phyloP scores from a whole-genome alignment of 2,888 invertebrate genomes.

The Mythimna pallens region DNA sequence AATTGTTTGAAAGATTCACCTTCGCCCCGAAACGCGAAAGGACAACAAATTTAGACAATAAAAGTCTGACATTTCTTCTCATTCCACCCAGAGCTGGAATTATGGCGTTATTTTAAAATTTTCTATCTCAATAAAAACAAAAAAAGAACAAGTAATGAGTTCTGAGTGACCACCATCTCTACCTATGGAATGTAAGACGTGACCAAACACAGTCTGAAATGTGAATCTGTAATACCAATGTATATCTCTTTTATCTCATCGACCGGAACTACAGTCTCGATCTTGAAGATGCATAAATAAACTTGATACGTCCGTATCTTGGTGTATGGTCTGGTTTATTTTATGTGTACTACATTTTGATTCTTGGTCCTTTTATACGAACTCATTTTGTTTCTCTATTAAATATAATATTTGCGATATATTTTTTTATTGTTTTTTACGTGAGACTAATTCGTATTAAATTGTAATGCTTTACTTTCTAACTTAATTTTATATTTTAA shows the following conservation, averaged over 20 bases:
- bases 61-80: too few species aligned
- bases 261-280: constrained; percentile 28
- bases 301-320: not conserved
- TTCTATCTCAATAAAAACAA: too few species aligned
- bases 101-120: too few species aligned
- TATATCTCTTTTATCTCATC: constrained; percentile 36
- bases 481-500: too few species aligned
- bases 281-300: constrained; percentile 46
- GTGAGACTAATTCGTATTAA: too few species aligned
- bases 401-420: too few species aligned
- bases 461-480: too few species aligned
- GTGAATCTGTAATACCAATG: not conserved
- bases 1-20: too few species aligned
- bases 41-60: too few species aligned
- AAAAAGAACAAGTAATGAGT: not conserved
- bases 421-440: too few species aligned
- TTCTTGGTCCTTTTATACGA: not conserved
- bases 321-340: not conserved
- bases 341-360: not conserved
- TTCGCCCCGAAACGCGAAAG: too few species aligned
- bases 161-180: not conserved
- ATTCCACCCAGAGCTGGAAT: too few species aligned
- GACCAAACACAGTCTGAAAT: constrained; percentile 10
- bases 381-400: not conserved
- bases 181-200: not conserved